Percentiles rank a stretch among this genome's conserved stretches.
These are phyloP conservation scores for Peromyscus melanophrys DNA, from an alignment of 2,797 vertebrate genomes.

Conservation along the genomic window DNA sequence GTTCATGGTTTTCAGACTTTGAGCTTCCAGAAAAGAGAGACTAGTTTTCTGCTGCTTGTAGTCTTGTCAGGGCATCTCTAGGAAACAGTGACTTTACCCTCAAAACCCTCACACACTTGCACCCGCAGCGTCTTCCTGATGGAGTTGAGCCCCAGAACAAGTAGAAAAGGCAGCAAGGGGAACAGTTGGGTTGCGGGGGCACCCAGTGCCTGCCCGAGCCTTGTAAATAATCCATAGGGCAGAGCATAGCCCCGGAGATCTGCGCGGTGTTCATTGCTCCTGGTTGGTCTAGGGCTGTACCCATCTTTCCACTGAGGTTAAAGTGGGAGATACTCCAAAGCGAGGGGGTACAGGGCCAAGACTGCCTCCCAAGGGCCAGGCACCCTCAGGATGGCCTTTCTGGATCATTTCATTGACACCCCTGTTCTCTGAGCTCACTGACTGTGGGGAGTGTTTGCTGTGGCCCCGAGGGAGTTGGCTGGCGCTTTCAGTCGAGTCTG, in stretches of 20 bases:
- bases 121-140: background rate
- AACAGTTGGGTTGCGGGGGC: background rate
- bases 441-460: conserved; percentile 61
- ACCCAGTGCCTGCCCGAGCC: background rate
- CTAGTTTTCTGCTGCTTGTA: background rate
- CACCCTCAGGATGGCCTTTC: background rate
- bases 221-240: background rate
- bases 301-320: background rate
- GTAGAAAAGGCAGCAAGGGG: background rate
- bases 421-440: conserved; percentile 65
- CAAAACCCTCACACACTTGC: too few species aligned
- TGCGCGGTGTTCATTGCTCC: background rate
- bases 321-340: background rate
- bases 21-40: background rate
- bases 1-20: background rate
- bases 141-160: background rate
- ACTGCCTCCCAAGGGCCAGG: background rate
- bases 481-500: background rate
- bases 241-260: too few species aligned
- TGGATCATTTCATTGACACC: background rate
- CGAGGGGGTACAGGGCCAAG: background rate
- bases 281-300: background rate
- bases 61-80: background rate
- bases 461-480: conserved; percentile 75
- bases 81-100: background rate